Base-by-base conservation (phyloP, 2,797 vertebrate genomes). In the Myripristis murdjan region DNA sequence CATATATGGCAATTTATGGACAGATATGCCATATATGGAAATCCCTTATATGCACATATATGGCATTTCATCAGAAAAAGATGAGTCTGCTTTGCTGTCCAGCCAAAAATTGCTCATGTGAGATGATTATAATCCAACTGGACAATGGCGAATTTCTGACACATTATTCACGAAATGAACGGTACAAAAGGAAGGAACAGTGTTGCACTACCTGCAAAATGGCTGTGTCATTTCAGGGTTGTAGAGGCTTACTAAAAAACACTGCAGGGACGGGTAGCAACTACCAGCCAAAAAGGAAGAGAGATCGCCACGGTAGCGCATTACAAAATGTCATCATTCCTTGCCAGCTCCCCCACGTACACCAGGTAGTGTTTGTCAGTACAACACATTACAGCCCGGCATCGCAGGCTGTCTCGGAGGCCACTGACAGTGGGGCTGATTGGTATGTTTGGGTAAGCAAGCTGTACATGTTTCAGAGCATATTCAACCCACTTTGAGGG, bases 391-490 rank as follows among this genome's bases (percentile, higher is more conserved):
- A 47, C 14, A 61, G 35, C 7, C 5, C 44, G 37, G 63, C 26
- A 46, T 41, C 66, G 37, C 43, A 44, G 8, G 28, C 43, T 52
- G 26, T 57, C 48, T 49, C 20, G n/a, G 22, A 61, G 10, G 6
- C 56, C 33, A 39, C n/a, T 41, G 63, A 60, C 28, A 46, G 31
- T 15, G 6, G 12, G 41, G 51, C 11, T n/a, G 20, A 43, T 11
- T 47, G 51, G 22, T 48, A 64, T 64, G 73, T 73, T 55, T 37
- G 47, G 54, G 49, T 35, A 26, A 58, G 62, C 60, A 68, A 72
- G 74, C 46, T 49, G 15, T 15, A 57, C 33, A 64, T 5, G 28
- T 24, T n/a, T 51, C 9, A 37, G 8, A 33, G 65, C 7, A 59
- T 43, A 57, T 10, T 16, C 33, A 46, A 6, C 63, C 37, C 3